Evolutionary conservation across 2,888 invertebrate species (phyloP).

Genomic region (Rhyacophila evoluta): DNA sequence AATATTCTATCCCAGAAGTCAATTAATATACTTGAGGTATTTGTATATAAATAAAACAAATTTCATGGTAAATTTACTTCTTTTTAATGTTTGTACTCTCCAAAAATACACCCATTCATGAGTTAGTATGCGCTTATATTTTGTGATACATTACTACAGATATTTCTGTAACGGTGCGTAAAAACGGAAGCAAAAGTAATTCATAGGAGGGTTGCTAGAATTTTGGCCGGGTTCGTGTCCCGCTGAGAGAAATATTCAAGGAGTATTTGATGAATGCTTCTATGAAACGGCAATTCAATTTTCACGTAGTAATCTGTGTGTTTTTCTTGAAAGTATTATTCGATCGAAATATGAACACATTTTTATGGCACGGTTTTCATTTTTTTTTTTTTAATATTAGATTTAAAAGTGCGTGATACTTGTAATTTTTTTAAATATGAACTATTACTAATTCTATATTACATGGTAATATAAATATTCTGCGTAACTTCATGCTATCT

Average conservation of each 20-base stretch:
- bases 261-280: conserved; percentile 7
- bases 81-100: no score
- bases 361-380: no score
- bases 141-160: conserved; percentile 47
- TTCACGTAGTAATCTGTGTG: conserved; percentile 9
- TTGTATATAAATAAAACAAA: no score
- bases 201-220: background rate
- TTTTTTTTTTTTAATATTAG: no score
- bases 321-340: background rate
- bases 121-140: conserved; percentile 16
- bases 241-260: background rate
- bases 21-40: no score
- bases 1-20: no score
- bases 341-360: background rate
- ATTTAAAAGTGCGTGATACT: no score
- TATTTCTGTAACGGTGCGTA: conserved; percentile 41
- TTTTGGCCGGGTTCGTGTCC: background rate
- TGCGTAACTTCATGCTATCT: no score
- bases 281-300: conserved; percentile 6
- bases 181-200: conserved; percentile 6
- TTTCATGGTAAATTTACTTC: no score
- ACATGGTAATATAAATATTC: no score
- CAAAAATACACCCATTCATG: background rate
- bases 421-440: no score
- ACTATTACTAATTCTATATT: no score